A percentile compares a stretch with the other conserved stretches of the same genome.
phyloP scores from a whole-genome alignment of 2,888 invertebrate genomes.

The Noctua fimbriata region DNA sequence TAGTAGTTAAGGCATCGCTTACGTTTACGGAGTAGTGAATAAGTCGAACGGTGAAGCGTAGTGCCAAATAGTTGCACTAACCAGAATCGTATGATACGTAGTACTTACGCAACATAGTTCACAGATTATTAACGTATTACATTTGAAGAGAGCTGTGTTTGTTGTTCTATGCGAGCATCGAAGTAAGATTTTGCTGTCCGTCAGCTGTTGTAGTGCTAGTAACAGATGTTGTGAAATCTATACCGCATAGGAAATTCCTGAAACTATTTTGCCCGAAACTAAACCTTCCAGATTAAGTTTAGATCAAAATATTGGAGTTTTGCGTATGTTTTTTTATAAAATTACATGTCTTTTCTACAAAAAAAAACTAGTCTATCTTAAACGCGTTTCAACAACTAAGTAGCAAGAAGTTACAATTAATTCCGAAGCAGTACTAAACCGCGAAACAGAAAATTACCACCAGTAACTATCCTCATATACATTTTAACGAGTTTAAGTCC shows the following conservation, averaged over 20 bases:
- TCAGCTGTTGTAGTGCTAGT: slow-evolving; percentile 21
- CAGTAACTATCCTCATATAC: slow-evolving; percentile 54
- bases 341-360: neutral
- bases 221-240: slow-evolving; percentile 22
- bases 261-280: neutral
- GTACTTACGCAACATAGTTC: neutral
- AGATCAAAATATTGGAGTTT: neutral
- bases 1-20: slow-evolving; percentile 29
- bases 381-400: neutral
- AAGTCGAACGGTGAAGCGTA: slow-evolving; percentile 26
- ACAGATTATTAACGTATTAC: slow-evolving; percentile 9
- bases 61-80: slow-evolving; percentile 25
- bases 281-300: slow-evolving; percentile 5
- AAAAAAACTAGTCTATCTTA: neutral
- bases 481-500: slow-evolving; percentile 58
- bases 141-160: slow-evolving; percentile 12
- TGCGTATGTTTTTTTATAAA: neutral
- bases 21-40: slow-evolving; percentile 25
- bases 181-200: slow-evolving; percentile 27
- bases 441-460: slow-evolving; percentile 39
- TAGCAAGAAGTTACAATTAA: slow-evolving; percentile 35
- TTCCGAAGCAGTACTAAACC: slow-evolving; percentile 32
- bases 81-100: slow-evolving; percentile 6
- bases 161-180: slow-evolving; percentile 18
- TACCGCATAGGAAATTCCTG: neutral